Percentiles rank a stretch among this genome's conserved stretches.
phyloP scores from a whole-genome alignment of 2,888 invertebrate species.

The Pyrgus malvae region DNA sequence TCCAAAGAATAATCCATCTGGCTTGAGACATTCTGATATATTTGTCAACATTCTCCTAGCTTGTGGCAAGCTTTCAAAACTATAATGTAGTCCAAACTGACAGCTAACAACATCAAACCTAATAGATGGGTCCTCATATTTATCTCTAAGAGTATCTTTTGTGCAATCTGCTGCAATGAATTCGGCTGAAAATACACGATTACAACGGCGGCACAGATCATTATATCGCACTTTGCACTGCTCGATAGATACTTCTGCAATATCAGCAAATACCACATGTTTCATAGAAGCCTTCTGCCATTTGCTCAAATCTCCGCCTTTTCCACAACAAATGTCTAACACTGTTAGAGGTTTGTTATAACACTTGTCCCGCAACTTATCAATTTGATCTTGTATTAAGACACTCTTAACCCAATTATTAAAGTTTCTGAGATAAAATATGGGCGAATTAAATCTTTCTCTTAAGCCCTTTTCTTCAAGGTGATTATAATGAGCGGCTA shows the following conservation, averaged over 20 bases:
- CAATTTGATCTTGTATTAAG: conserved; percentile 92
- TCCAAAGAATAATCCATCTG: conserved; percentile 97
- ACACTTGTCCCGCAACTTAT: conserved; percentile 84
- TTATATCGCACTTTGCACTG: conserved; percentile 94
- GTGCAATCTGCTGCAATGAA: conserved; percentile 96
- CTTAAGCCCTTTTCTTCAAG: conserved; percentile 91
- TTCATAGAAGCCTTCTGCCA: conserved; percentile 93
- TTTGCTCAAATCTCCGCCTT: conserved; percentile 99
- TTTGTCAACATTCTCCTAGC: conserved; percentile 96
- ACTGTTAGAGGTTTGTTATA: conserved; percentile 87
- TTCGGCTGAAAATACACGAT: conserved; percentile 89
- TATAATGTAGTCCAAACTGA: conserved; percentile 99
- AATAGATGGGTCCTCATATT: conserved; percentile 89
- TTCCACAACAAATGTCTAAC: conserved; percentile 98
- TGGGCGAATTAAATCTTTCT: conserved; percentile 92
- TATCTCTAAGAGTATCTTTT: conserved; percentile 88
- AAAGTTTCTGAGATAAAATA: conserved; percentile 96
- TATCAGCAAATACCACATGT: conserved; percentile 94
- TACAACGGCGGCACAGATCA: conserved; percentile 80
- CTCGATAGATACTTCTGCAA: conserved; percentile 95
- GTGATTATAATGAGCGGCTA: conserved; percentile 97
- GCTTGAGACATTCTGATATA: conserved; percentile 92
- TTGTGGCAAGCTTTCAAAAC: conserved; percentile 93
- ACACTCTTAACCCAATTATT: conserved; percentile 99
- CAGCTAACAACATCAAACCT: conserved; percentile 96